These are phyloP conservation scores for Pteronotus mesoamericanus DNA, from an alignment of 2,797 vertebrate genomes.

Conservation along the genomic window DNA sequence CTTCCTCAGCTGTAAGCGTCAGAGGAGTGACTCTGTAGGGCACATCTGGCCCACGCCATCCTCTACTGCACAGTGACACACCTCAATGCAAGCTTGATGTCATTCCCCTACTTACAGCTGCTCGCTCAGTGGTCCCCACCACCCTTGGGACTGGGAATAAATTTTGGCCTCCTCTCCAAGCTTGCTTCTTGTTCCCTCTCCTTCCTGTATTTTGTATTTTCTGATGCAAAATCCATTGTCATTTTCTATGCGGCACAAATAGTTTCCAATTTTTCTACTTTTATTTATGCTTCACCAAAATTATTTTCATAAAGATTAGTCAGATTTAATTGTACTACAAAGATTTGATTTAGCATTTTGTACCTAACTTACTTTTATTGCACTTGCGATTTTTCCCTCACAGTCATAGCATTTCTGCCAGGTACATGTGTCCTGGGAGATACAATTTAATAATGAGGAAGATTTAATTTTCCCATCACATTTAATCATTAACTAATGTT, in stretches of 20 bases:
- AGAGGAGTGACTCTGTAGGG: background rate
- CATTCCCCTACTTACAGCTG: background rate
- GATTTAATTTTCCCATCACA: background rate
- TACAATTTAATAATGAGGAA: background rate
- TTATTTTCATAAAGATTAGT: background rate
- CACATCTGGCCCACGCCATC: background rate
- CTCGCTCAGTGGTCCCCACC: background rate
- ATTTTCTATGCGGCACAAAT: background rate
- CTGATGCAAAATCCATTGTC: background rate
- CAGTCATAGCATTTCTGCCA: background rate
- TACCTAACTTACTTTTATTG: background rate
- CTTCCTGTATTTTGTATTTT: background rate
- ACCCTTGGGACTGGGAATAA: background rate
- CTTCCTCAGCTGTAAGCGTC: background rate
- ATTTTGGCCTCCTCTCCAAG: background rate
- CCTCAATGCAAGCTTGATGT: background rate
- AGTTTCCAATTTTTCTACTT: background rate
- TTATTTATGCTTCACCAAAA: slow-evolving; percentile 6
- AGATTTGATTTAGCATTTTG: background rate
- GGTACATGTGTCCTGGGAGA: background rate
- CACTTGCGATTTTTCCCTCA: background rate
- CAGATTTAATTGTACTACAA: background rate
- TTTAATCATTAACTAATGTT: background rate
- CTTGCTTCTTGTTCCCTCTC: background rate
- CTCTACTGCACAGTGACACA: background rate